Evolutionary conservation across 2,888 invertebrate species (phyloP).

Genomic region (Plusia festucae): DNA sequence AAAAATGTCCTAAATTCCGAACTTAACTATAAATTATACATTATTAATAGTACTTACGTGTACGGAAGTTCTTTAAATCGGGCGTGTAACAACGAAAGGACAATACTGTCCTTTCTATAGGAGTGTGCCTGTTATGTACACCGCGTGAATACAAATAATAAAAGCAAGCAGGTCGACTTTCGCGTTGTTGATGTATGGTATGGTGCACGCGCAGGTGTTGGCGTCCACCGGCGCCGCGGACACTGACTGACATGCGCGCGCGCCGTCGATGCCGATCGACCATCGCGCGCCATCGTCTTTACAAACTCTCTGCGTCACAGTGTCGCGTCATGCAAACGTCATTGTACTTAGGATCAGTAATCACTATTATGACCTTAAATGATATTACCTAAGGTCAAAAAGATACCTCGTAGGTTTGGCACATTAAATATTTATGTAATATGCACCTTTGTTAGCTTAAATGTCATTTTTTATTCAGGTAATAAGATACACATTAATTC

Average conservation of each 20-base stretch:
- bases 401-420: conserved; percentile 16
- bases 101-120: conserved; percentile 71
- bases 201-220: conserved; percentile 73
- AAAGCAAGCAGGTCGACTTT: conserved; percentile 76
- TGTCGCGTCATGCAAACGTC: conserved; percentile 57
- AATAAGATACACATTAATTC: not conserved
- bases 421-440: not conserved
- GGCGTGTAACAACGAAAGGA: conserved; percentile 67
- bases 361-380: conserved; percentile 18
- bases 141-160: conserved; percentile 80
- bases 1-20: conserved; percentile 2
- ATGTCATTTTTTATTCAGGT: not conserved
- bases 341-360: conserved; percentile 32
- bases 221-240: conserved; percentile 73
- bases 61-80: conserved; percentile 61
- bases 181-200: conserved; percentile 72
- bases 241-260: conserved; percentile 74
- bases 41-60: conserved; percentile 64
- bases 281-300: conserved; percentile 49
- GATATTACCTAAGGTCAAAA: conserved; percentile 18
- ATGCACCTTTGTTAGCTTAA: not conserved
- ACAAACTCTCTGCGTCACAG: conserved; percentile 54
- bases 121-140: conserved; percentile 70
- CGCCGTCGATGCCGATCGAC: conserved; percentile 50
- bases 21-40: conserved; percentile 32